Conservation (phyloP, 2,797 vertebrate species). For the Euthynnus affinis region DNA sequence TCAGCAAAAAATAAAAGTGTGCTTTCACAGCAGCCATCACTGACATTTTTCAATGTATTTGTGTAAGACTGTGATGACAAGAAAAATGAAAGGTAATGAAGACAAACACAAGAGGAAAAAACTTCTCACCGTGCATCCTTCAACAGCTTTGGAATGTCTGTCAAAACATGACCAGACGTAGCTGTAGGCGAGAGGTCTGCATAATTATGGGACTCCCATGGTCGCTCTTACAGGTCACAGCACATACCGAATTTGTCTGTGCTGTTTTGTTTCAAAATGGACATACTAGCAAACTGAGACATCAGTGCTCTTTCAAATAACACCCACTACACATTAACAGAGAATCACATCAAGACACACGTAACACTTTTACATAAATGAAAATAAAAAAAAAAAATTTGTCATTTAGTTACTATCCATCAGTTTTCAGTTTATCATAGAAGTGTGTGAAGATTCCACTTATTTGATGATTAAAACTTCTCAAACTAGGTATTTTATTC, state of each 20-base stretch:
- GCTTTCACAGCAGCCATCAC: constrained; percentile 40
- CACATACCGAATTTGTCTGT: constrained; percentile 63
- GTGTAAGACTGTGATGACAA: constrained; percentile 61
- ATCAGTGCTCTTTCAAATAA: neutral
- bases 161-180: constrained; percentile 76
- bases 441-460: no score
- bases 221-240: constrained; percentile 64
- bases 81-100: constrained; percentile 69
- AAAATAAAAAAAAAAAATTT: no score
- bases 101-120: constrained; percentile 60
- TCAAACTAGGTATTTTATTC: neutral
- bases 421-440: no score
- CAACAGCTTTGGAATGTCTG: constrained; percentile 75
- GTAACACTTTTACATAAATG: no score
- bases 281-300: constrained; percentile 23
- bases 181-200: constrained; percentile 66
- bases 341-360: no score
- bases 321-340: no score
- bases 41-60: constrained; percentile 49
- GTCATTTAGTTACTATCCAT: no score
- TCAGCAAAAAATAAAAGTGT: constrained; percentile 22
- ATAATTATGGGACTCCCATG: constrained; percentile 56
- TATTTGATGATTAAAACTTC: neutral
- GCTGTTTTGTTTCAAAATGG: constrained; percentile 40
- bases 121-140: constrained; percentile 51